Evolutionary conservation across 2,888 invertebrate genomes (phyloP).

Genomic region (Nipponacmea schrenckii): DNA sequence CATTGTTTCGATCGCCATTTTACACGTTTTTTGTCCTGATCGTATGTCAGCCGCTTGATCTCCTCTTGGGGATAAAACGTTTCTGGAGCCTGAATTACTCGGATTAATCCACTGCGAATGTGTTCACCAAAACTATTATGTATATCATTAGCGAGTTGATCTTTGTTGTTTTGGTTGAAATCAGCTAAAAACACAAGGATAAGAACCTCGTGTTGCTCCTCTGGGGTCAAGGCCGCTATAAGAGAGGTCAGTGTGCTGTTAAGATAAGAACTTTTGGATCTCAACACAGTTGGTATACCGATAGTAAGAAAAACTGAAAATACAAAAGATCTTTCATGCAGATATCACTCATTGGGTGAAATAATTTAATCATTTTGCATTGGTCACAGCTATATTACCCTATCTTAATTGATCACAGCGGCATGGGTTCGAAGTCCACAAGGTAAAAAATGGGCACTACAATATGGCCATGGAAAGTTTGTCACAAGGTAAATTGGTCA

Average conservation of each 20-base stretch:
- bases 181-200: constrained; percentile 68
- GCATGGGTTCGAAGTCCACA: too few relatives aligned
- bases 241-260: constrained; percentile 64
- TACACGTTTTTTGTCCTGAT: constrained; percentile 34
- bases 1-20: constrained; percentile 68
- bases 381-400: too few relatives aligned
- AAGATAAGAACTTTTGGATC: constrained; percentile 64
- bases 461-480: too few relatives aligned
- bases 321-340: too few relatives aligned
- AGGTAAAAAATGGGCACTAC: too few relatives aligned
- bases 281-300: constrained; percentile 67
- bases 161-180: constrained; percentile 51
- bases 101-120: constrained; percentile 54
- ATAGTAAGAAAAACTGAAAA: constrained; percentile 65
- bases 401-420: too few relatives aligned
- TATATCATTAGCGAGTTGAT: constrained; percentile 37
- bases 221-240: constrained; percentile 54
- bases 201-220: constrained; percentile 59
- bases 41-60: constrained; percentile 26
- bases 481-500: too few relatives aligned
- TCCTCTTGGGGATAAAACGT: constrained; percentile 12
- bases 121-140: constrained; percentile 33
- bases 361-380: too few relatives aligned
- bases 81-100: constrained; percentile 57
- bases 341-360: too few relatives aligned